phyloP scores from a whole-genome alignment of 2,797 vertebrate species.

The Hippocampus kuda region DNA sequence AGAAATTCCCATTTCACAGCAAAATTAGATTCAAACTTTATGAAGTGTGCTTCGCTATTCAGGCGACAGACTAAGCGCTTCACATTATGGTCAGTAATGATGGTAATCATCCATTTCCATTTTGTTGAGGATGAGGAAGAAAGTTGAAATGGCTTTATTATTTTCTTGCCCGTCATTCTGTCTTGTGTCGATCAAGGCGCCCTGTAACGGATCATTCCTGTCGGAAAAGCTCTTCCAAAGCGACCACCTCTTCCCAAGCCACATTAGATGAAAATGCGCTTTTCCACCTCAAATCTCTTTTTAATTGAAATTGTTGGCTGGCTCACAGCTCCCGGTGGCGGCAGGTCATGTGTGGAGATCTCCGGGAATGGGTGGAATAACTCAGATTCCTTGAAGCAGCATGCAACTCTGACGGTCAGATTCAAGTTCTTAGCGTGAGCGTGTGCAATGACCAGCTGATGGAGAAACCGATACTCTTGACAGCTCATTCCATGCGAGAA shows the following conservation, averaged over 20 bases:
- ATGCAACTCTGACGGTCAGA: constrained; percentile 21
- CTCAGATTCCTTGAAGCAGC: constrained; percentile 67
- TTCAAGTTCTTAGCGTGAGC: constrained; percentile 12
- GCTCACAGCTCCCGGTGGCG: constrained; percentile 48
- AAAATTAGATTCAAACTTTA: constrained; percentile 1
- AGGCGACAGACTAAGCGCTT: background rate
- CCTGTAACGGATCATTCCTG: background rate
- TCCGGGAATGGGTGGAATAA: constrained; percentile 61
- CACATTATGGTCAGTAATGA: constrained; percentile 1
- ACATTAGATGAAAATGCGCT: constrained; percentile 53
- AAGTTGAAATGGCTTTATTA: background rate
- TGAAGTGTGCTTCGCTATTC: background rate
- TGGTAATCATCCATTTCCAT: background rate
- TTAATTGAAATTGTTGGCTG: constrained; percentile 68
- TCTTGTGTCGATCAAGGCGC: background rate
- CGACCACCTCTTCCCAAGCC: constrained; percentile 12
- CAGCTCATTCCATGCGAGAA: background rate
- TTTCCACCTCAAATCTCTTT: constrained; percentile 75
- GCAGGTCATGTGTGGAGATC: constrained; percentile 63
- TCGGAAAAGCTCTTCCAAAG: background rate
- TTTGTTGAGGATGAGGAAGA: background rate
- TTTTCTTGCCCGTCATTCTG: background rate
- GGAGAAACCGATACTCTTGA: constrained; percentile 5
- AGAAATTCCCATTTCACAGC: no score
- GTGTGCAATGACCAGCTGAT: constrained; percentile 22